Percentiles rank a stretch among this genome's conserved stretches.
These are phyloP conservation scores for Candoia aspera DNA, from an alignment of 2,113 vertebrate genomes.

Conservation along the genomic window DNA sequence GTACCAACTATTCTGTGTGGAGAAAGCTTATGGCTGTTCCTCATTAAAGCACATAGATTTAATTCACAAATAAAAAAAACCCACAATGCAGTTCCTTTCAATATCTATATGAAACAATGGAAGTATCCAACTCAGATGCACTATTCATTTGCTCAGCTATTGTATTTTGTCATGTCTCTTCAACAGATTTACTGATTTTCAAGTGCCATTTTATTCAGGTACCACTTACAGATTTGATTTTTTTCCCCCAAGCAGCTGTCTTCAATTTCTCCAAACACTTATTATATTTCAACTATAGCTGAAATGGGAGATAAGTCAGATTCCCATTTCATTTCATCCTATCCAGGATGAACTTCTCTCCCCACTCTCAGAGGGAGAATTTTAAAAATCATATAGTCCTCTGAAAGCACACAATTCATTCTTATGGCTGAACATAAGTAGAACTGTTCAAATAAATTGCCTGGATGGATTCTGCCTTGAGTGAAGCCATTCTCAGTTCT, in stretches of 20 bases:
- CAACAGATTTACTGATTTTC: background rate
- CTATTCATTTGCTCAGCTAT: background rate
- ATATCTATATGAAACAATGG: background rate
- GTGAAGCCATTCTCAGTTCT: background rate
- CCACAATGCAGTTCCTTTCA: background rate
- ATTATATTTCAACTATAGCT: background rate
- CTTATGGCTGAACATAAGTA: background rate
- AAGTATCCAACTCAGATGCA: background rate
- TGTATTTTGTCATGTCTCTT: background rate
- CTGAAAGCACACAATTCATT: background rate
- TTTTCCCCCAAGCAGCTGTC: background rate
- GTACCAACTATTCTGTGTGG: background rate
- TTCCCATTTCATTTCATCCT: background rate
- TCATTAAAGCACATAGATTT: background rate
- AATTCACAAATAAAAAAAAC: background rate
- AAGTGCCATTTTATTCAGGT: background rate
- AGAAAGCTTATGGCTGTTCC: background rate
- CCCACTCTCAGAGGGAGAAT: background rate
- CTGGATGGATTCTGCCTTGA: background rate
- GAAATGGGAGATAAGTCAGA: background rate
- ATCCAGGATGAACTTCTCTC: background rate
- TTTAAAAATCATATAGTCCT: background rate
- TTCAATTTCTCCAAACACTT: background rate
- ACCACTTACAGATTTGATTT: background rate
- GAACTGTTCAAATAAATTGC: background rate